Evolutionary conservation across 2,888 invertebrate species (phyloP).

Genomic region (Tenthredo mesomela): DNA sequence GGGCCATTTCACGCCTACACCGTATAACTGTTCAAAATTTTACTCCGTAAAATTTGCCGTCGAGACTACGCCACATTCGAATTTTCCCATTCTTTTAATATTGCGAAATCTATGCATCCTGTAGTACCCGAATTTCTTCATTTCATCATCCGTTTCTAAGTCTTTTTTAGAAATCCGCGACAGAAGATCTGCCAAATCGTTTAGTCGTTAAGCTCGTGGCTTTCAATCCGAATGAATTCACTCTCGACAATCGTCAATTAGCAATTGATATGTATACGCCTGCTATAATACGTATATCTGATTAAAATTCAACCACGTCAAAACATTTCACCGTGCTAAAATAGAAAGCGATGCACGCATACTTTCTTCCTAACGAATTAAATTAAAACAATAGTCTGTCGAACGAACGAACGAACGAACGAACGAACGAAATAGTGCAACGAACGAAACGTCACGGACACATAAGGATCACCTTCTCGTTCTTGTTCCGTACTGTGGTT

Average conservation of each 20-base stretch:
- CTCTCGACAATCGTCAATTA: neutral
- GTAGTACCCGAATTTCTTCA: constrained; percentile 9
- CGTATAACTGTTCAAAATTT: constrained; percentile 37
- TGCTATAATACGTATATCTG: neutral
- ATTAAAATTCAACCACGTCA: constrained; percentile 61
- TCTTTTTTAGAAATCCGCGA: neutral
- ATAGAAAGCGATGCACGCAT: constrained; percentile 53
- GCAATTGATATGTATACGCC: neutral
- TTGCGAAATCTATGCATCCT: constrained; percentile 10
- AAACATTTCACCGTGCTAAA: constrained; percentile 60
- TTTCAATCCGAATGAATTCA: neutral
- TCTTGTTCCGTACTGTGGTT: neutral
- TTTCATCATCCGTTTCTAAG: neutral
- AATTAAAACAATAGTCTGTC: constrained; percentile 38
- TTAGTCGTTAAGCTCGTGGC: neutral
- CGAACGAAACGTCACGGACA: constrained; percentile 29
- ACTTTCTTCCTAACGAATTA: constrained; percentile 57
- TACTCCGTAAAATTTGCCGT: constrained; percentile 33
- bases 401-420: constrained; percentile 4
- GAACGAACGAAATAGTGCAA: constrained; percentile 13
- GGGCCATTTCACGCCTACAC: constrained; percentile 49
- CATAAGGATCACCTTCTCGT: neutral
- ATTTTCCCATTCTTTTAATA: constrained; percentile 8
- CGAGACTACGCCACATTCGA: neutral
- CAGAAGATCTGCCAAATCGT: neutral